phyloP scores from a whole-genome alignment of 2,797 vertebrate species.

The Enteromius radiatus region DNA sequence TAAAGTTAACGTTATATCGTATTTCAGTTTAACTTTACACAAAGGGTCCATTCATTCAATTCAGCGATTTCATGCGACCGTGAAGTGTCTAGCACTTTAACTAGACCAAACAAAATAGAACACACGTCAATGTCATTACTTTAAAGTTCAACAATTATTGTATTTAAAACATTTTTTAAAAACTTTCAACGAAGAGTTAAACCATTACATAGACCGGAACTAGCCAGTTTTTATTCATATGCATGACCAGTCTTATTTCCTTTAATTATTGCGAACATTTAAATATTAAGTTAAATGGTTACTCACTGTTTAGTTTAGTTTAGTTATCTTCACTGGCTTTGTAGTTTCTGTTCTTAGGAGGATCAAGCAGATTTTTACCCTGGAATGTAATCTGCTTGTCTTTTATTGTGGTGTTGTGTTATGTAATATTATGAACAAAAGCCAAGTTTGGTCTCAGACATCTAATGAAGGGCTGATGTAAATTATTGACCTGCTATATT shows the following conservation, averaged over 20 bases:
- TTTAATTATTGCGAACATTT: not conserved
- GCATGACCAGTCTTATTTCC: not conserved
- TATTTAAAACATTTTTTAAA: not conserved
- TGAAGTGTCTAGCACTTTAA: not conserved
- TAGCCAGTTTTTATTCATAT: not conserved
- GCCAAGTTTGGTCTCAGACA: not conserved
- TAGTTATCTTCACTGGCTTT: not conserved
- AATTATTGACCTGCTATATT: not conserved
- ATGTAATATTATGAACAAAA: not conserved
- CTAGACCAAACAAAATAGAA: not conserved
- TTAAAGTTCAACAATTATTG: not conserved
- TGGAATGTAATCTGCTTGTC: not conserved
- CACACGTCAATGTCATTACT: not conserved
- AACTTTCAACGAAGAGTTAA: not conserved
- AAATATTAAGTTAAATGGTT: not conserved
- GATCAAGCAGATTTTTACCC: not conserved
- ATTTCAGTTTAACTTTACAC: not conserved
- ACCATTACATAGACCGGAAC: not conserved
- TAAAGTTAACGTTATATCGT: not conserved
- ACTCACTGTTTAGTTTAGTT: constrained; percentile 7
- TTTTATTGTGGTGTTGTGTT: constrained; percentile 10
- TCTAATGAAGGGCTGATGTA: not conserved
- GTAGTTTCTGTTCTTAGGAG: not conserved
- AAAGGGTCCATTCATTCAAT: not conserved
- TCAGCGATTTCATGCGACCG: not conserved